Conservation (phyloP, 2,888 invertebrate species). For the Cryptocephalus moraei region DNA sequence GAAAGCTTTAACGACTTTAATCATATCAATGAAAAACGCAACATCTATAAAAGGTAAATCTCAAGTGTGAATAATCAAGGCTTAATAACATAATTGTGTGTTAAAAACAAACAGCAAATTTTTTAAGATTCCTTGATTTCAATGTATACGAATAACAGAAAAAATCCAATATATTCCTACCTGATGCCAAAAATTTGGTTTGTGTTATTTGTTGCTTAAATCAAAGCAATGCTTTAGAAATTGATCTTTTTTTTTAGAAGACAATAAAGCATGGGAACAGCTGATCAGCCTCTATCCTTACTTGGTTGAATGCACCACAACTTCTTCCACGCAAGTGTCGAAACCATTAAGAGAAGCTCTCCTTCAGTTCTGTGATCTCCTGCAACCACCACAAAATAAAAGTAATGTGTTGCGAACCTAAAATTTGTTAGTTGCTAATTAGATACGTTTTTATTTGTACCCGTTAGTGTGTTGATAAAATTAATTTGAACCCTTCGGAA, state of each 20-base stretch:
- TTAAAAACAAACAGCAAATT: too few relatives aligned
- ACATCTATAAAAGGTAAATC: constrained; percentile 68
- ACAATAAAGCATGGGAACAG: constrained; percentile 85
- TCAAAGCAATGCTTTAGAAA: too few relatives aligned
- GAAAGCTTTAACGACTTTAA: constrained; percentile 86
- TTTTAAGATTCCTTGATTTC: too few relatives aligned
- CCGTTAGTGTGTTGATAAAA: constrained; percentile 4
- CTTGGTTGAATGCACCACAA: constrained; percentile 77
- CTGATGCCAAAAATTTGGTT: too few relatives aligned
- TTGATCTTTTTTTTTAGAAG: constrained; percentile 49
- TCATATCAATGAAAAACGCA: constrained; percentile 86
- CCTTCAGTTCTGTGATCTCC: constrained; percentile 75
- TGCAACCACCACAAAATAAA: constrained; percentile 49
- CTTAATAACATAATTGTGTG: background rate
- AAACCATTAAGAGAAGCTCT: constrained; percentile 74
- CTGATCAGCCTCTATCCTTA: constrained; percentile 84
- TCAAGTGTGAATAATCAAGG: background rate
- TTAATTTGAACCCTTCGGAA: too few relatives aligned
- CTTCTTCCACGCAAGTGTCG: constrained; percentile 69
- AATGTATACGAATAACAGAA: too few relatives aligned
- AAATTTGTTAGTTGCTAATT: constrained; percentile 10
- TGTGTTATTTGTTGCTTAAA: too few relatives aligned
- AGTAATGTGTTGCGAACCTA: constrained; percentile 15
- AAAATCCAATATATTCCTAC: too few relatives aligned
- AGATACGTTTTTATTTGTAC: constrained; percentile 13